Percentiles rank a stretch among this genome's conserved stretches.
These are phyloP conservation scores for Drosophila carrolli DNA, from an alignment of 1,140 invertebrate genomes.

Conservation along the genomic window DNA sequence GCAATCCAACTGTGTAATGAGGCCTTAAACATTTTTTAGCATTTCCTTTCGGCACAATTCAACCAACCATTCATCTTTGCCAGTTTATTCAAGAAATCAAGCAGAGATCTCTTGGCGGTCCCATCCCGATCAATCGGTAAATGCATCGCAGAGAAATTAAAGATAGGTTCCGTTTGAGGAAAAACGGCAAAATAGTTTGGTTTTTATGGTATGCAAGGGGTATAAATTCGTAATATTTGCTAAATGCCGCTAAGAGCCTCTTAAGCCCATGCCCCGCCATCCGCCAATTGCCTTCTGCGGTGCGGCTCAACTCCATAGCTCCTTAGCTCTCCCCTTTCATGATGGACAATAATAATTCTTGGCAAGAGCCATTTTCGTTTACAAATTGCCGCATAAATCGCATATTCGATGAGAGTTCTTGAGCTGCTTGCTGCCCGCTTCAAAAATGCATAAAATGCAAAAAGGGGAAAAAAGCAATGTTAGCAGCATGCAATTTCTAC, in stretches of 20 bases:
- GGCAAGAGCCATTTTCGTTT: constrained; percentile 83
- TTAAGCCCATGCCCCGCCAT: constrained; percentile 10
- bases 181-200: constrained; percentile 26
- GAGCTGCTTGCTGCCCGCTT: constrained; percentile 31
- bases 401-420: constrained; percentile 81
- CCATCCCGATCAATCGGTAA: neutral
- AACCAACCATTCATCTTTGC: neutral
- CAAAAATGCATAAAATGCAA: constrained; percentile 72
- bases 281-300: constrained; percentile 31
- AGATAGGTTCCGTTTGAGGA: neutral
- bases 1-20: too few species aligned
- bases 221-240: constrained; percentile 72
- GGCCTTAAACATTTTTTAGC: too few species aligned
- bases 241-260: constrained; percentile 71
- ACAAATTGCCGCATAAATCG: constrained; percentile 83
- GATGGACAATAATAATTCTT: constrained; percentile 84
- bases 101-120: neutral
- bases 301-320: constrained; percentile 50
- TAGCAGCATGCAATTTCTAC: constrained; percentile 68
- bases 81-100: neutral
- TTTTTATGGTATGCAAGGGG: constrained; percentile 65
- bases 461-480: constrained; percentile 21
- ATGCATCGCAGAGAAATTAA: constrained; percentile 5
- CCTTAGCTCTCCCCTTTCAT: constrained; percentile 51
- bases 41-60: neutral